Evolutionary conservation across 2,888 invertebrate species (phyloP), one percentile per base, ranked within the genome.

Genomic region (Germaria angustata): DNA sequence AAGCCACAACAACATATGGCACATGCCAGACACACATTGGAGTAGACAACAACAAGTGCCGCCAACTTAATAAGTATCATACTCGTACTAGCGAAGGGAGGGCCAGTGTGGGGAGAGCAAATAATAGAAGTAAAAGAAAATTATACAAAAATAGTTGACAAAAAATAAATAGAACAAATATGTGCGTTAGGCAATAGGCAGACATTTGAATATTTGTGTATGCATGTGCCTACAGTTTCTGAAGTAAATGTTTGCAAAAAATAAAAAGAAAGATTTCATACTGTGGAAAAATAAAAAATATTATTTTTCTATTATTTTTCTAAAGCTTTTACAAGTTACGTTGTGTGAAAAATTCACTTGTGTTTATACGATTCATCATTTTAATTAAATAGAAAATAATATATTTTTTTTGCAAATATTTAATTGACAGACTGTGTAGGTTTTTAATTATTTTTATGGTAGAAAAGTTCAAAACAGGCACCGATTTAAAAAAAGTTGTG

Each of bases 1-100:
- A 61, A 36, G 41, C 17, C 39, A 39, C 34, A 46, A 13, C 22
- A 8, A 51, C 32, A 36, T 49, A 61, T 57, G 71, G 77, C 77
- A 81, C 75, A 75, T 71, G 80, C 71, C 76, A 71, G 34, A 49
- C 76, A 63, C 51, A 63, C 49, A 69, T 34, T 57, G 49, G 51
- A 73, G 59, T 44, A 79, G 65, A 68, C 68, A 55, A 46, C 24
- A 75, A 72, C 71, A 81, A 81, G 81, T 77, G 81, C 71, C 71
- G 59, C 76, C 59, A 77, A 68, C 22, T 59, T 41, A 68, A 68
- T 59, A 15, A 59, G 32, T 51, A 53, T 17, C 7, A 13, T 5
- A 36, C 28, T 17, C 7, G 17, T 5, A 36, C 28, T 24, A 55
- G 22, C 6, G 8, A 0, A 22, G 7, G 4, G 28, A 22, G 24